Conservation (phyloP, 1,140 invertebrate species). For the Hypothenemus hampei region DNA sequence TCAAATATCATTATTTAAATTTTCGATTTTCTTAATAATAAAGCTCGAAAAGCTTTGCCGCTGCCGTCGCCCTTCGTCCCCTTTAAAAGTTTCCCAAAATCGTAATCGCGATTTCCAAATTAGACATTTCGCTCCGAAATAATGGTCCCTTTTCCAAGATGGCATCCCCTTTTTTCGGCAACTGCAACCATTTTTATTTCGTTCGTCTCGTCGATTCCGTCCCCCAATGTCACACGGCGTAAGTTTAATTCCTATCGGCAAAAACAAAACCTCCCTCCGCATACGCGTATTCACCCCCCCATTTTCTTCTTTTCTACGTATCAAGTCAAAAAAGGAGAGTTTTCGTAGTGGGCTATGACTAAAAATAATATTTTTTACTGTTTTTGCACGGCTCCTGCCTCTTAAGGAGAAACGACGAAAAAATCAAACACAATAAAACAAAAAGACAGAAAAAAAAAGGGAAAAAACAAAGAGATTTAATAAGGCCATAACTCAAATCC, state of each 20-base stretch:
- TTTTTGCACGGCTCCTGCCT: neutral
- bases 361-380: neutral
- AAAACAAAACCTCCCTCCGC: conserved; percentile 8
- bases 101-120: no score
- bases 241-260: conserved; percentile 6
- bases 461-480: conserved; percentile 36
- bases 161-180: neutral
- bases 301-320: neutral
- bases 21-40: no score
- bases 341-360: neutral
- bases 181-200: neutral
- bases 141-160: conserved; percentile 3
- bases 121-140: no score
- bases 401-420: neutral
- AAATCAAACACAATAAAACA: conserved; percentile 16
- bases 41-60: no score
- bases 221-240: neutral
- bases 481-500: conserved; percentile 42
- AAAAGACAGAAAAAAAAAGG: conserved; percentile 23
- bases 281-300: neutral
- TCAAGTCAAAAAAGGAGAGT: neutral
- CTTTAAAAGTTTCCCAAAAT: no score
- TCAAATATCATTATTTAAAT: no score
- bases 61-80: no score
- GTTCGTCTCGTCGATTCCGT: neutral